Conservation (phyloP, 2,797 vertebrate genomes). For the Enoplosus armatus region DNA sequence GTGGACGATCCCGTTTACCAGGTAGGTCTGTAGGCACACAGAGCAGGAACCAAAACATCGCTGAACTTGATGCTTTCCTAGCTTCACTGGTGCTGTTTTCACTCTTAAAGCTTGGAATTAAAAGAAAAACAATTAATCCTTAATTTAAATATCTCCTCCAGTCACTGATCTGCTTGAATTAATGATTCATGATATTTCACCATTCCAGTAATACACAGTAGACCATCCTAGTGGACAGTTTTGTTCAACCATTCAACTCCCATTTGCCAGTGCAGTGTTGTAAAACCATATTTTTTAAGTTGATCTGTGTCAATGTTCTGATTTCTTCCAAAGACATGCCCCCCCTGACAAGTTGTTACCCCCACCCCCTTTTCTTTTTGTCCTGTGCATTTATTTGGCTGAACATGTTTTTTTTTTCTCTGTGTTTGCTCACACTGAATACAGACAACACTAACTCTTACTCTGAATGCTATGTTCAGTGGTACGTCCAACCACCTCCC, state of each 20-base stretch:
- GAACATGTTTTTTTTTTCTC: conserved; percentile 70
- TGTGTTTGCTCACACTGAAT: conserved; percentile 87
- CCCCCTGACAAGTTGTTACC: conserved; percentile 69
- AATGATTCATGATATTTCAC: conserved; percentile 82
- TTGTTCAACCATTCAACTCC: conserved; percentile 84
- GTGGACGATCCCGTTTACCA: conserved; percentile 99
- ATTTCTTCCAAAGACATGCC: conserved; percentile 72
- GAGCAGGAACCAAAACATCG: conserved; percentile 28
- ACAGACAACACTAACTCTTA: conserved; percentile 88
- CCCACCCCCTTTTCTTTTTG: conserved; percentile 42
- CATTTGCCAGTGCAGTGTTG: conserved; percentile 83
- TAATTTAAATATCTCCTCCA: conserved; percentile 62
- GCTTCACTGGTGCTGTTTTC: conserved; percentile 65
- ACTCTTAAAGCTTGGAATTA: conserved; percentile 43
- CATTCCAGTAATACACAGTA: conserved; percentile 80
- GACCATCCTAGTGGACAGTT: conserved; percentile 78
- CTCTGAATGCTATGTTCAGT: conserved; percentile 79
- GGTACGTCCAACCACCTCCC: conserved; percentile 64
- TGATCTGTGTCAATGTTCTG: conserved; percentile 82
- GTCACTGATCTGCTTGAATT: conserved; percentile 78
- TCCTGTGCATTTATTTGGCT: conserved; percentile 78
- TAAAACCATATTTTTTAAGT: conserved; percentile 84
- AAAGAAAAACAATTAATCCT: conserved; percentile 33
- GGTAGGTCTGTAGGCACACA: conserved; percentile 85
- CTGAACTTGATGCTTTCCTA: conserved; percentile 45